Conservation (phyloP, 2,113 vertebrate genomes). For the Hippocampus guttulatus region DNA sequence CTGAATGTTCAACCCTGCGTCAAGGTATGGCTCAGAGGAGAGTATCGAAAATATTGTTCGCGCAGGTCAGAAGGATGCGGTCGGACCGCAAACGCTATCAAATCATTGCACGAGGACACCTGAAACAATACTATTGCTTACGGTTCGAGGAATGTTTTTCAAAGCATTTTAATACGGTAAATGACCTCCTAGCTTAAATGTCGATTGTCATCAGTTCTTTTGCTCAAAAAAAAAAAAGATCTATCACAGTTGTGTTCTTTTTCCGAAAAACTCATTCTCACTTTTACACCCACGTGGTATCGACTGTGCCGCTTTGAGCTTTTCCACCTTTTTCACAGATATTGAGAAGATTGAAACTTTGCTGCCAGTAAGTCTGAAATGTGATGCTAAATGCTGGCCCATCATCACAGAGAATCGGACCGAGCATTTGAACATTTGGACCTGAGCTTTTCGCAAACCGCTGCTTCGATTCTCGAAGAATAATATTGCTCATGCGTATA, state of each 20-base stretch:
- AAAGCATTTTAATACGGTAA: background rate
- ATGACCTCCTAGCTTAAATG: slow-evolving; percentile 1
- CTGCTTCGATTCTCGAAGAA: slow-evolving; percentile 42
- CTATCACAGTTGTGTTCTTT: background rate
- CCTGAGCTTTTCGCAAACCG: slow-evolving; percentile 69
- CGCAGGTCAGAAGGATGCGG: background rate
- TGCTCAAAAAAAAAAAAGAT: background rate
- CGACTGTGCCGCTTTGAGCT: background rate
- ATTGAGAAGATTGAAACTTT: slow-evolving; percentile 30
- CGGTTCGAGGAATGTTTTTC: background rate
- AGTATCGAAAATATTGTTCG: background rate
- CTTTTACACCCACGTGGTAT: slow-evolving; percentile 5
- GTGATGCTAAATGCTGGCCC: slow-evolving; percentile 40
- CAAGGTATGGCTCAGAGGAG: slow-evolving; percentile 1
- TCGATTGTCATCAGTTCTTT: slow-evolving; percentile 51
- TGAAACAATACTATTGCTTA: slow-evolving; percentile 16
- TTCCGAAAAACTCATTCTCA: background rate
- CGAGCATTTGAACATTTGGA: slow-evolving; percentile 40
- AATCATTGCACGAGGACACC: background rate
- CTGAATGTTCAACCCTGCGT: slow-evolving; percentile 34
- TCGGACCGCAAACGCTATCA: background rate
- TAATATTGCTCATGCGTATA: slow-evolving; percentile 23
- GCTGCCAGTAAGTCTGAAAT: slow-evolving; percentile 30
- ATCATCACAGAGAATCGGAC: slow-evolving; percentile 41
- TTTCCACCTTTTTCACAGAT: slow-evolving; percentile 44